Base-by-base conservation (phyloP, 2,888 invertebrate species). In the Chrysina gloriosa region DNA sequence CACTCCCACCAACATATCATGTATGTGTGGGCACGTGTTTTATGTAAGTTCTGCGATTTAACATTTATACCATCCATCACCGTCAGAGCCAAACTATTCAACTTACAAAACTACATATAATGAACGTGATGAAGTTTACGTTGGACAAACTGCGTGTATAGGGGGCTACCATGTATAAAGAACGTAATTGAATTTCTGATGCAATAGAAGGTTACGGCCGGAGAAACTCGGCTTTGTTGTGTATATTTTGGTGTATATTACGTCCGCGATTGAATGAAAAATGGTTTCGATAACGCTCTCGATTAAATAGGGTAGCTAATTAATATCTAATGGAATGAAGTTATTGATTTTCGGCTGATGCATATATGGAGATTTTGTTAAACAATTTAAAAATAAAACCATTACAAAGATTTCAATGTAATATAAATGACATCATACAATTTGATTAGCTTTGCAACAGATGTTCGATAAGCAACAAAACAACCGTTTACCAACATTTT, bases 181-280 rank as follows among this genome's bases (percentile, higher is more conserved):
- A 29, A 50, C 27, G 29, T 31, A 52, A 52, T 52, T 52, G 19
- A 31, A 52, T 52, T 52, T 52, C 31, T 5, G 16, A 14, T 52
- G 9, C 31, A 52, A 52, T 52, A 16, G 52, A 52, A 52, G 29
- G 6, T 45, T 21, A 9, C 21, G 6, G 2, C 21, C 21, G 3
- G 42, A 11, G 42, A 42, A 42, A 16, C 16, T 42, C 14, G 42
- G 5, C 5, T 16, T 21, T 45, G 19, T 45, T 21, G 19, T 45
- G 45, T 19, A 9, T 45, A 19, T 16, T 9, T 6, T 21, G 16
- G 2, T 5, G 21, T 9, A 16, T 7, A 21, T 45, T 16, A 19
- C 9, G 21, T n/a, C n/a, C n/a, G 6, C 19, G 21, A 6, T 19
- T 21, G n/a, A 21, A 45, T 3, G 21, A 45, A 45, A 45, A 39